These are phyloP conservation scores for Ploceus nigricollis DNA, from an alignment of 2,113 vertebrate species.

Conservation along the genomic window DNA sequence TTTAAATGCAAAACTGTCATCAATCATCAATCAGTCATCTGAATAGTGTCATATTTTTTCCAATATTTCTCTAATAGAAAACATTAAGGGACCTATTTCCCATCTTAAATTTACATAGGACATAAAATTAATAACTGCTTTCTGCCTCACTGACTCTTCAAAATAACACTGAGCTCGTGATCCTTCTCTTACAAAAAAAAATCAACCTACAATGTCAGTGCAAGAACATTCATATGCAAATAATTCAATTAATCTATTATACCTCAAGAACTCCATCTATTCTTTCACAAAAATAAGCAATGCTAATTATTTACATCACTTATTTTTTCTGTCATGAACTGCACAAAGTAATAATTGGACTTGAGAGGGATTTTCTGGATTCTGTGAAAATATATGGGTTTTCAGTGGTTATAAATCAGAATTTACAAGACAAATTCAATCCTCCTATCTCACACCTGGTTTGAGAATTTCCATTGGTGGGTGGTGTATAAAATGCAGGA, in stretches of 20 bases:
- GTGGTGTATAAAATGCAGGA: background rate
- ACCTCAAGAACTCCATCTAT: background rate
- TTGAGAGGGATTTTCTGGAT: background rate
- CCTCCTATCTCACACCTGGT: background rate
- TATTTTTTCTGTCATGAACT: background rate
- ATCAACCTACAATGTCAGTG: background rate
- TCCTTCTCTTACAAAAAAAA: background rate
- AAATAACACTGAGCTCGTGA: conserved; percentile 1
- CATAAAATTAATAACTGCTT: conserved; percentile 2
- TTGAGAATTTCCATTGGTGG: background rate
- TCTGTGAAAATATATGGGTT: background rate
- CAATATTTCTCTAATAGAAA: conserved; percentile 1
- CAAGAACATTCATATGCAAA: conserved; percentile 11
- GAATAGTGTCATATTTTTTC: background rate
- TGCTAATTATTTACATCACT: background rate
- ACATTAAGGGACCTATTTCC: background rate
- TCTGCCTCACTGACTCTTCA: background rate
- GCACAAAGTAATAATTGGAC: background rate
- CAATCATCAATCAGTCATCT: background rate
- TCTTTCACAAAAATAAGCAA: background rate
- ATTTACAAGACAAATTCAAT: background rate
- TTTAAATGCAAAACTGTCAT: conserved; percentile 32
- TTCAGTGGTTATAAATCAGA: background rate
- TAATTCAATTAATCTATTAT: conserved; percentile 1
- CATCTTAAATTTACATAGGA: background rate